Evolutionary conservation across 2,797 vertebrate species (phyloP), one percentile per base, ranked within the genome.

Genomic region (Eulemur mongoz): DNA sequence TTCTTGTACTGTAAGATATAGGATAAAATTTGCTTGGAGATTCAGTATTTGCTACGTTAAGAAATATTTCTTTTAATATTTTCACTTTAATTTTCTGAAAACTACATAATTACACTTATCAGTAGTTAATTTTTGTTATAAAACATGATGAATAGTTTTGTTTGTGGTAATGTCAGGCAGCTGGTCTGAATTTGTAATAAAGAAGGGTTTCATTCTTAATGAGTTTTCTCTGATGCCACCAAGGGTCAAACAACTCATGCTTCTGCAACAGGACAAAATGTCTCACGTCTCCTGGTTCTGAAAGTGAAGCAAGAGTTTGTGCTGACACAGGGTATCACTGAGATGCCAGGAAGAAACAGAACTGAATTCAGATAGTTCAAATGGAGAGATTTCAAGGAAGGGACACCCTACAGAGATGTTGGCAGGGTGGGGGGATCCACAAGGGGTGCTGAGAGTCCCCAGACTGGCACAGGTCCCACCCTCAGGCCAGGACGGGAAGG

Each of bases 61-160:
- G 38, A 86, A 75, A 89, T 27, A 45, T 17, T 91, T n/a, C 25
- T 40, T 91, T 92, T 59, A 78, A 63, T 76, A 67, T 70, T 95
- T 96, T 91, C n/a, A 94, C 17, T 80, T 93, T 89, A 89, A 57
- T 72, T 94, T 86, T 73, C 52, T 63, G 40, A 92, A 97, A 91
- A 89, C 27, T 76, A 6, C 35, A 75, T 38, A 87, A 30, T 79
- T 89, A 61, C 4, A 45, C 63, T 69, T 70, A 61, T 32, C 57
- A 52, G 61, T 59, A 72, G 12, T 69, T 88, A 69, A 59, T 61
- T 88, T 84, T 89, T 65, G 54, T 57, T 57, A 57, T 25, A 83
- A 94, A 92, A 82, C 32, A 81, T 23, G 20, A 72, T 25, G 69
- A 57, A 80, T 14, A 45, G 67, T 52, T 96, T 81, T 82, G 30